Evolutionary conservation across 1,140 invertebrate species (phyloP).

Genomic region (Fopius arisanus): DNA sequence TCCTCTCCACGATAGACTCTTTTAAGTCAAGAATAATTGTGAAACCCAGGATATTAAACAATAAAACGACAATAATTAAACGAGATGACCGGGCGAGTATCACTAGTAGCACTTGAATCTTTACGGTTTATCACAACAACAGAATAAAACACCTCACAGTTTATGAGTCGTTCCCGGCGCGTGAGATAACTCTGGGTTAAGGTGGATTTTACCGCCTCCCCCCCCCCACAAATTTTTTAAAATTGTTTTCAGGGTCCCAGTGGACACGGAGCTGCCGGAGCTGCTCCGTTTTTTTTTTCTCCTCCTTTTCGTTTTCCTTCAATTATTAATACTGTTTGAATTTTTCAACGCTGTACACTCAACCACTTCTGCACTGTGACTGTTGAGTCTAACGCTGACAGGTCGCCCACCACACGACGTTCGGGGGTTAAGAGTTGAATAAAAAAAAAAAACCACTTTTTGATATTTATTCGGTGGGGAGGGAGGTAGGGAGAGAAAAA

Average conservation of each 20-base stretch:
- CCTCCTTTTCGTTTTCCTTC: neutral
- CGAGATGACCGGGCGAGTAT: too few relatives aligned
- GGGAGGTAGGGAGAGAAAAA: neutral
- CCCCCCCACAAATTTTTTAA: neutral
- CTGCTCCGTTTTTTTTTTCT: neutral
- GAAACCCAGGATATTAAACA: neutral
- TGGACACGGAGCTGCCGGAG: neutral
- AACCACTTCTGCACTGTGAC: neutral
- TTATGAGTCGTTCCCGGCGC: too few relatives aligned
- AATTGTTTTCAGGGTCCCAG: neutral
- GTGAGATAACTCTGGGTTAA: too few relatives aligned
- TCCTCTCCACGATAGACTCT: constrained; percentile 44
- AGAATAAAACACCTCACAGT: too few relatives aligned
- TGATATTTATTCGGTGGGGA: neutral
- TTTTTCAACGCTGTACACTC: neutral
- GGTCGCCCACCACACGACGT: neutral
- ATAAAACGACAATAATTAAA: neutral
- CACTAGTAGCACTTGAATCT: too few relatives aligned
- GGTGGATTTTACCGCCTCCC: too few relatives aligned
- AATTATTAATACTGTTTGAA: too few relatives aligned
- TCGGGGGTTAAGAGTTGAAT: neutral
- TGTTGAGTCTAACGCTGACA: neutral
- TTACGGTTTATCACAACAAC: too few relatives aligned
- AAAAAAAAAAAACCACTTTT: neutral
- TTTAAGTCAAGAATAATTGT: constrained; percentile 15